Base-by-base conservation (phyloP, 2,888 invertebrate genomes). In the Spisula solida region DNA sequence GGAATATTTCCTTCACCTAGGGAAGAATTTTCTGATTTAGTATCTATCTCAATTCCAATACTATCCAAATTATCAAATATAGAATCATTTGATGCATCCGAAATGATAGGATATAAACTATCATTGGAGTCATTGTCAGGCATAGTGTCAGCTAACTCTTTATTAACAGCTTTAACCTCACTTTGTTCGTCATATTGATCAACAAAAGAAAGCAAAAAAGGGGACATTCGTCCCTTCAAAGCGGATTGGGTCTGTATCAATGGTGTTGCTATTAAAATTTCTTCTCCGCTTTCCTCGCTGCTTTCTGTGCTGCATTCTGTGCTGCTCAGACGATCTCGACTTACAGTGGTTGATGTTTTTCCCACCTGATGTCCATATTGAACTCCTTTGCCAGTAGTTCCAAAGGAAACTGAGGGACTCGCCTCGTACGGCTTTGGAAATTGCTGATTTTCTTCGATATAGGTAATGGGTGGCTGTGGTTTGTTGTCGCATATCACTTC, bases 191-290 rank as follows among this genome's bases (percentile, higher is more conserved):
- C 60, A 25, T 12, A 25, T 12, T 12, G 20, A 25, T 66, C 60
- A 2, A 66, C 25, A 8, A 25, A 25, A 66, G 60, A 66, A 66
- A 66, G 25, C 60, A 66, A n/a, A 66, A 66, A n/a, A 66, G 60
- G 60, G 25, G 60, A 66, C 25, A 6, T 25, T n/a, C 10, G 25
- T 66, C 10, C 25, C 25, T 66, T n/a, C 12, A 25, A 25, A n/a
- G 5, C 6, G 10, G 34, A 16, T 10, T 18, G 41, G 18, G n/a
- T 12, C n/a, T 34, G 31, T 20, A n/a, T 34, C n/a, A 83, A 6
- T 8, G 83, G 83, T 70, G 83, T 83, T 29, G 83, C 83, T 48
- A 25, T 83, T 18, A 48, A 47, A 18, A 83, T 12, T 47, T 83
- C 83, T 18, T 82, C 16, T 56, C 34, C 60, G 20, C 34, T 25